phyloP scores from a whole-genome alignment of 2,888 invertebrate species.

The Unio pictorum region DNA sequence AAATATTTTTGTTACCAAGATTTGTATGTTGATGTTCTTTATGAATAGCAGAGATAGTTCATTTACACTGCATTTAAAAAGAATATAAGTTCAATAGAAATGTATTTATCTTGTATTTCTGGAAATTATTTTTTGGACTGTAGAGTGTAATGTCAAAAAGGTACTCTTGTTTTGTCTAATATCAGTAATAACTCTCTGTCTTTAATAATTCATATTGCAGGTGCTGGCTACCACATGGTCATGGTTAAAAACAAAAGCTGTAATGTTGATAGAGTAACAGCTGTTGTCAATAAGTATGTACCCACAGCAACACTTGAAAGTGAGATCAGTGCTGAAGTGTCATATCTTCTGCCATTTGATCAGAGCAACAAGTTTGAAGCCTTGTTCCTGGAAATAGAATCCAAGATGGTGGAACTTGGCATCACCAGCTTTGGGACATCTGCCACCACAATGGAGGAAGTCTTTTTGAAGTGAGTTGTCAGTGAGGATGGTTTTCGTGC shows the following conservation, averaged over 20 bases:
- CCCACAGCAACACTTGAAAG: conserved; percentile 77
- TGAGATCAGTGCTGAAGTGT: conserved; percentile 64
- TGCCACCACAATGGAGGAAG: conserved; percentile 91
- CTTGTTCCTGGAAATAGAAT: conserved; percentile 61
- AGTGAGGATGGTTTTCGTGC: neutral
- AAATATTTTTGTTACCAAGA: too few species aligned
- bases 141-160: too few species aligned
- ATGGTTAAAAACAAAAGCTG: conserved; percentile 77
- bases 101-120: too few species aligned
- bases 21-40: too few species aligned
- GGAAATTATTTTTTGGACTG: too few species aligned
- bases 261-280: conserved; percentile 74
- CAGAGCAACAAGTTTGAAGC: conserved; percentile 54
- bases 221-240: conserved; percentile 85
- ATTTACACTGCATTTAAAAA: too few species aligned
- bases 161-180: too few species aligned
- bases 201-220: conserved; percentile 67
- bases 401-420: conserved; percentile 74
- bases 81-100: too few species aligned
- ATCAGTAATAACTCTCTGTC: too few species aligned
- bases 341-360: conserved; percentile 64
- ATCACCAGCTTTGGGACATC: conserved; percentile 87
- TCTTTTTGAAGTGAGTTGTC: conserved; percentile 72
- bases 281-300: conserved; percentile 78
- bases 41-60: too few species aligned